Percentiles rank a stretch among this genome's conserved stretches.
Conservation (phyloP, 2,797 vertebrate species). For the Chelidonichthys spinosus region DNA sequence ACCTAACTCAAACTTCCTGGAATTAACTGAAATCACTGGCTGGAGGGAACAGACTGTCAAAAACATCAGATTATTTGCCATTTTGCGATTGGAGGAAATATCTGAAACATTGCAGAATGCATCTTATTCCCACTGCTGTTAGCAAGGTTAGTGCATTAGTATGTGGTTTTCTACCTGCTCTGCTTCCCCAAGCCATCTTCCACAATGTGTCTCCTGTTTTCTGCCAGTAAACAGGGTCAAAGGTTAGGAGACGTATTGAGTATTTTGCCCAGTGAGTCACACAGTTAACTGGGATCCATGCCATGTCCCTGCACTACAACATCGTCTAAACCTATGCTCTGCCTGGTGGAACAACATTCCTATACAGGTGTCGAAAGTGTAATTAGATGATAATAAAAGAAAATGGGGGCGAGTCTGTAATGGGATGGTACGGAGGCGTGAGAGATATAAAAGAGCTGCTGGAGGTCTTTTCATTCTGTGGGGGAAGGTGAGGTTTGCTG, state of each 20-base stretch:
- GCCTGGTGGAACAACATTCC: not conserved
- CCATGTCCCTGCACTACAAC: conserved; percentile 23
- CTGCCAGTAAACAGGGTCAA: conserved; percentile 56
- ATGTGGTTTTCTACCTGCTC: conserved; percentile 23
- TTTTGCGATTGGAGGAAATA: not conserved
- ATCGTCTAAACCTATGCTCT: conserved; percentile 16
- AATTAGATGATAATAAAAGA: conserved; percentile 57
- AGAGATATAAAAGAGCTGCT: conserved; percentile 33
- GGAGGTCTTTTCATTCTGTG: conserved; percentile 8
- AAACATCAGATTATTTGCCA: not conserved
- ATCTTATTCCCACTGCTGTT: not conserved
- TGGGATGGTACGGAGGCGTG: conserved; percentile 31
- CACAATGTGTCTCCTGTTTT: conserved; percentile 36
- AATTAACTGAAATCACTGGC: conserved; percentile 20
- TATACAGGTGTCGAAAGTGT: conserved; percentile 10
- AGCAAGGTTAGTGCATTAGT: not conserved
- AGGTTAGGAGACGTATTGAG: conserved; percentile 21
- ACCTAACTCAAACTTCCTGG: conserved; percentile 41
- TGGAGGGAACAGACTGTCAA: not conserved
- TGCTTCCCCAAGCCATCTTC: conserved; percentile 18
- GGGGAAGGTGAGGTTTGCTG: conserved; percentile 24
- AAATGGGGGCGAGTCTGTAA: conserved; percentile 27
- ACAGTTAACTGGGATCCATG: conserved; percentile 40
- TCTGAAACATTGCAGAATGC: not conserved
- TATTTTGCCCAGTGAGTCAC: conserved; percentile 55